phyloP scores from a whole-genome alignment of 2,888 invertebrate genomes.

The Linhomoeus sp. region DNA sequence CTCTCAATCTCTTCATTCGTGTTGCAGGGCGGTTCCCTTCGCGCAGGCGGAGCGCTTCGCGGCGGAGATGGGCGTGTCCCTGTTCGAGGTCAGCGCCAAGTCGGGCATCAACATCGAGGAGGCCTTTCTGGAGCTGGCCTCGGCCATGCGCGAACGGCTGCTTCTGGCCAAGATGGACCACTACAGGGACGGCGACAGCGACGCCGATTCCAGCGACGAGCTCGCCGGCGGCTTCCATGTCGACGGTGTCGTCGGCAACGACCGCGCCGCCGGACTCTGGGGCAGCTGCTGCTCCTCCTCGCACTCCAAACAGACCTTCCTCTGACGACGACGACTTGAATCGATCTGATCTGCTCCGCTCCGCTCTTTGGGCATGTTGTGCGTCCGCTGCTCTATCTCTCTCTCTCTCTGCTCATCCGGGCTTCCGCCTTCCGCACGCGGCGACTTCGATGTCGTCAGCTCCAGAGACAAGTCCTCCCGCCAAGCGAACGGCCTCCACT shows the following conservation, averaged over 20 bases:
- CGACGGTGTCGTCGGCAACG: conserved; percentile 24
- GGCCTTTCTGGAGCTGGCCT: conserved; percentile 22
- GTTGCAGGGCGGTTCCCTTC: conserved; percentile 2
- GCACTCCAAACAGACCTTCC: no score
- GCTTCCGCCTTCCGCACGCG: no score
- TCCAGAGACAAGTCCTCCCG: no score
- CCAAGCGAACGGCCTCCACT: no score
- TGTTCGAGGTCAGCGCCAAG: conserved; percentile 16
- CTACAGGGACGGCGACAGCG: conserved; percentile 9
- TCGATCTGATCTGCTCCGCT: no score
- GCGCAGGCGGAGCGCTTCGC: conserved; percentile 12
- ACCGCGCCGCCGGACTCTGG: conserved; percentile 8
- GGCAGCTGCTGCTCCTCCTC: conserved; percentile 1
- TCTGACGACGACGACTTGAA: no score
- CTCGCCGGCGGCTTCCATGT: conserved; percentile 22
- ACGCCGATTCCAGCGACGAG: conserved; percentile 9
- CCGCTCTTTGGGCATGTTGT: no score
- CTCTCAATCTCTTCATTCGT: no score
- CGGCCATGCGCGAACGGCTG: conserved; percentile 24
- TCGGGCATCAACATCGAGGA: conserved; percentile 21
- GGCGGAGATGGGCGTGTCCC: conserved; percentile 21
- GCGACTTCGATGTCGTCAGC: no score
- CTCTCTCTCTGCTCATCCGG: no score
- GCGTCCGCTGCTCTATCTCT: no score
- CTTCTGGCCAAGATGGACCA: conserved; percentile 10